Evolutionary conservation across 2,113 vertebrate genomes (phyloP), one percentile per base, ranked within the genome.

Genomic region (Dunckerocampus dactyliophorus): DNA sequence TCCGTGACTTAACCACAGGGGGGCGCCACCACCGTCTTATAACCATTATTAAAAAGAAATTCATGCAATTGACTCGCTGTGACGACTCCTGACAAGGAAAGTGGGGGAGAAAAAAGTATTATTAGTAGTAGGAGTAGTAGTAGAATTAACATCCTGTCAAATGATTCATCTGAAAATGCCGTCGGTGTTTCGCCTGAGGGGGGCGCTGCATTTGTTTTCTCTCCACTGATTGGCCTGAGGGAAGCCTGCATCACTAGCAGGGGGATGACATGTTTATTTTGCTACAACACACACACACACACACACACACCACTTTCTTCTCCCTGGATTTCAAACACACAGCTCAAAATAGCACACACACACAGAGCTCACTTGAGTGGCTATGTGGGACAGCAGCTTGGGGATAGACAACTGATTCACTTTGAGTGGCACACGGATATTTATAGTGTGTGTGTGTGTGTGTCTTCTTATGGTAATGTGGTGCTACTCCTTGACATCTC

Each of bases 361-460:
- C 43, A 51, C 54, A 76, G 58, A 75, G 53, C 71, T 79, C 75
- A 85, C 71, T 69, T 81, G 75, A 83, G 61, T 73, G 73, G 73
- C 37, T 84, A 81, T 84, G 75, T 86, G 82, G 80, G 84, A 75
- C 80, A 84, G 74, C 73, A 84, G 84, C 80, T 86, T 65, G 74
- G 84, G 75, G 80, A 84, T 74, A 79, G 77, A 79, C 79, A 79
- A 82, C 81, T 70, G 77, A 86, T 80, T 81, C 75, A 69, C 68
- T 83, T 80, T 83, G 79, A 86, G 77, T 82, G 81, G 73, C 81
- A 82, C 66, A 56, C 61, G 49, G 75, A 76, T 83, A 86, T 86
- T 77, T 82, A 82, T 85, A 78, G 70, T 56, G 56, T 70, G 63
- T 55, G 47, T 64, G 55, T 66, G 55, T 55, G 70, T 47, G 49